Evolutionary conservation across 2,113 vertebrate genomes (phyloP), one percentile per base, ranked within the genome.

Genomic region (Zapus hudsonius): DNA sequence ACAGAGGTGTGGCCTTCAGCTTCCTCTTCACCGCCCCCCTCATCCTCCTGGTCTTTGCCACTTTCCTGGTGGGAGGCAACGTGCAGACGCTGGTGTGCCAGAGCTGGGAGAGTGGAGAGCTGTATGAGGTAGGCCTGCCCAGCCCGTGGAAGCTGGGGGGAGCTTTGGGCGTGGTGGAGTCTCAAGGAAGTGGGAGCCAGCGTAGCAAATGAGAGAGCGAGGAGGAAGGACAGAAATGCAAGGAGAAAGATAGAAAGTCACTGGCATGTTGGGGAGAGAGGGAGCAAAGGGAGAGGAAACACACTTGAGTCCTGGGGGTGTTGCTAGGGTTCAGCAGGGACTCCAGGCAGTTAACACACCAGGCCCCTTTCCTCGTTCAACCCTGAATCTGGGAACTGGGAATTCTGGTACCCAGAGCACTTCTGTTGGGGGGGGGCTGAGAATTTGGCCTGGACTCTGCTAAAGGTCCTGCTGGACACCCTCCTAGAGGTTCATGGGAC

Each of bases 61-160:
- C 98, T 19, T 98, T 99, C 89, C 89, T 99, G 75, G 94, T 98
- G 25, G 98, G 98, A 6, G 98, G 98, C 76, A 98, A 99, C 1
- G 90, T 98, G 84, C 97, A 98, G 96, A 98, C 98, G 0, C 85
- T 98, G 92, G 89, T 98, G 75, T 99, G 98, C 94, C 97, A 88
- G 86, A 98, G 98, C 63, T 99, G 98, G 98, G 95, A 96, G 70
- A 98, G 93, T 1, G 97, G 97, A 38, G 98, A 98, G 86, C 97
- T 98, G 27, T 98, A 98, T 42, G 59, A 98, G 98, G 98, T 99
- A 66, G 20, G 97, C 72, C 61, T n/a, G 69, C 36, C 9, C 33
- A 52, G 36, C 36, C 29, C 44, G 27, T n/a, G 73, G 64, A 29
- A 44, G 29, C 36, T 23, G 22, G 55, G 61, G 55, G 63, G 33